Evolutionary conservation across 2,888 invertebrate genomes (phyloP).

Genomic region (Nephrotoma guestfalica): DNA sequence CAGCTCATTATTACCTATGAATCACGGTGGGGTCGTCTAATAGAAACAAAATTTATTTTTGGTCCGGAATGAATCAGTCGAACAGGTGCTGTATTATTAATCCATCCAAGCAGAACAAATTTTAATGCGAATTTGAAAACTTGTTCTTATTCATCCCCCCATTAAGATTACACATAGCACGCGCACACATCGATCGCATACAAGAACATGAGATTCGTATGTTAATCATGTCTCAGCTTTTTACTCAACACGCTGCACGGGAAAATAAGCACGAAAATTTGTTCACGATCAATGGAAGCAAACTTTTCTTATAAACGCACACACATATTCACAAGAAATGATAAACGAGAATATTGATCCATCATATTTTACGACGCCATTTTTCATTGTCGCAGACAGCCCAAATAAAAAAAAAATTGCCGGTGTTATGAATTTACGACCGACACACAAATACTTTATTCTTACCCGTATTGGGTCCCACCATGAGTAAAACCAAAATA

Average conservation of each 20-base stretch:
- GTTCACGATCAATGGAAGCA: background rate
- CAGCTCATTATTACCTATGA: background rate
- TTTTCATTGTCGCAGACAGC: background rate
- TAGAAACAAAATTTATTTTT: background rate
- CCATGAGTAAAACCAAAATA: conserved; percentile 91
- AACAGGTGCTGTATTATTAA: background rate
- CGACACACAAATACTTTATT: background rate
- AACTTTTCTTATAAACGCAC: background rate
- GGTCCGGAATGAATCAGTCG: background rate
- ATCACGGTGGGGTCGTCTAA: background rate
- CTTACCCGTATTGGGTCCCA: conserved; percentile 78
- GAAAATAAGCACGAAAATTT: background rate
- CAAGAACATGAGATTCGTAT: too few relatives aligned
- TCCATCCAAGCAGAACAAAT: background rate
- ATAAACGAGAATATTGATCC: background rate
- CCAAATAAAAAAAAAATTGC: background rate
- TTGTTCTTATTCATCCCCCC: background rate
- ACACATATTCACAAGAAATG: background rate
- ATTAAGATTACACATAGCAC: background rate
- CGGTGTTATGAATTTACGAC: background rate
- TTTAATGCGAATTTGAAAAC: background rate
- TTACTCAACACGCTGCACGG: too few relatives aligned
- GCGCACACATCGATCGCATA: background rate
- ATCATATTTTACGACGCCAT: conserved; percentile 5
- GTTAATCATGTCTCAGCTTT: too few relatives aligned